phyloP scores from a whole-genome alignment of 2,888 invertebrate species.

The Eugnorisma glareosa region DNA sequence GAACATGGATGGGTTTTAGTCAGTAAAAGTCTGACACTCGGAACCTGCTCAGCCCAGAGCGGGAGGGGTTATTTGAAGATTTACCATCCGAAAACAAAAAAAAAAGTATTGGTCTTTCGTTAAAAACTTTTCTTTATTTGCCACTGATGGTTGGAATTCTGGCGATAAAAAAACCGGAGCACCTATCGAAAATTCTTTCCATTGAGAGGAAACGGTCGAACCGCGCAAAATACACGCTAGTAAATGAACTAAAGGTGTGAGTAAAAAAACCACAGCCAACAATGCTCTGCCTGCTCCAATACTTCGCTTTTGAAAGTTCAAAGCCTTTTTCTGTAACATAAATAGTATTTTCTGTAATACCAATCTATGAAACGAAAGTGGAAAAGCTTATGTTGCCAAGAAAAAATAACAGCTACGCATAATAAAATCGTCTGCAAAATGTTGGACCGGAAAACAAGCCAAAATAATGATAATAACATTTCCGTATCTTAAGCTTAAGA shows the following conservation, averaged over 20 bases:
- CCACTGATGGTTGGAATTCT: not conserved
- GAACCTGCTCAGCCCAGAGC: too few relatives aligned
- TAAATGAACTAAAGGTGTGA: constrained; percentile 5
- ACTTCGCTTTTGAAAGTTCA: constrained; percentile 19
- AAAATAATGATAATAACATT: constrained; percentile 15
- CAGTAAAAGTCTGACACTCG: too few relatives aligned
- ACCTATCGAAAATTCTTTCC: not conserved
- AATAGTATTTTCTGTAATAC: constrained; percentile 23
- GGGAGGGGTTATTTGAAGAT: too few relatives aligned
- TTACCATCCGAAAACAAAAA: too few relatives aligned
- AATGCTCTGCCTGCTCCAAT: constrained; percentile 10
- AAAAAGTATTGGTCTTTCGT: not conserved
- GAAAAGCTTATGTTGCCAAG: constrained; percentile 33
- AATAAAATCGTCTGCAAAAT: constrained; percentile 24
- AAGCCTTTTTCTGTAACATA: constrained; percentile 22
- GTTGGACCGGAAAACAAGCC: constrained; percentile 30
- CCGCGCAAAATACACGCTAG: not conserved
- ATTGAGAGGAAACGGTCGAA: not conserved
- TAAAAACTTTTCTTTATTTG: not conserved
- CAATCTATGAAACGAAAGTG: constrained; percentile 29
- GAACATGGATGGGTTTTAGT: too few relatives aligned
- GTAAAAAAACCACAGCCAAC: constrained; percentile 15
- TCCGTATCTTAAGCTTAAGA: not conserved
- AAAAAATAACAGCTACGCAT: constrained; percentile 28
- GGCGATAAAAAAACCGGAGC: not conserved